Conservation (phyloP, 2,888 invertebrate species). For the Micropterix aruncella region DNA sequence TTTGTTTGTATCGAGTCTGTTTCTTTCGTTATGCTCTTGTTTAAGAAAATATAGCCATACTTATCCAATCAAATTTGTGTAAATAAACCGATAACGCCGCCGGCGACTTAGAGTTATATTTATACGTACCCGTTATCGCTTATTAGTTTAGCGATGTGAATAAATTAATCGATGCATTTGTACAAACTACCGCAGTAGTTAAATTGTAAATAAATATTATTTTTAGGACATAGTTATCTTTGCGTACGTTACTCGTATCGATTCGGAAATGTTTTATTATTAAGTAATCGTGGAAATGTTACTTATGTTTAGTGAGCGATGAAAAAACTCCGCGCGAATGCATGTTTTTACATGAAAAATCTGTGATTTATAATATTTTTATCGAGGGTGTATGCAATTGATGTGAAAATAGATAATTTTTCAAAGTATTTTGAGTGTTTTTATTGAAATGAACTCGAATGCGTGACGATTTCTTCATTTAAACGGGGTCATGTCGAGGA, state of each 20-base stretch:
- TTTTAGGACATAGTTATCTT: background rate
- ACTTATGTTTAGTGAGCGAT: background rate
- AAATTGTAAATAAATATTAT: background rate
- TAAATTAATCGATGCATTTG: background rate
- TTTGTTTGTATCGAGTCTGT: background rate
- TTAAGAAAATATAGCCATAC: background rate
- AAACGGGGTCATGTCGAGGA: no score
- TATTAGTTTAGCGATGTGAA: background rate
- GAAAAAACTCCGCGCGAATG: background rate
- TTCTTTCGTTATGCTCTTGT: background rate
- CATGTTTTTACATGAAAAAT: slow-evolving; percentile 3
- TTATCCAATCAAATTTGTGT: background rate
- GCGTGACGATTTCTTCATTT: no score
- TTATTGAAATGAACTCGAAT: no score
- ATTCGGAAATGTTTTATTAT: background rate
- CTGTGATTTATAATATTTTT: slow-evolving; percentile 11
- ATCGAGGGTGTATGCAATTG: slow-evolving; percentile 12
- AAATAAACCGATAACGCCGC: background rate
- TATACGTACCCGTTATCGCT: background rate
- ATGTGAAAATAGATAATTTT: slow-evolving; percentile 5
- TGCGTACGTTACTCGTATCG: background rate
- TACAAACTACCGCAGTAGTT: background rate
- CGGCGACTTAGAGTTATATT: background rate
- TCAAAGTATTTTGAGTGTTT: no score
- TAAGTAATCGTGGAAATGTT: background rate